Evolutionary conservation across 2,888 invertebrate genomes (phyloP), one percentile per base, ranked within the genome.

Genomic region (Aphidoletes aphidimyza): DNA sequence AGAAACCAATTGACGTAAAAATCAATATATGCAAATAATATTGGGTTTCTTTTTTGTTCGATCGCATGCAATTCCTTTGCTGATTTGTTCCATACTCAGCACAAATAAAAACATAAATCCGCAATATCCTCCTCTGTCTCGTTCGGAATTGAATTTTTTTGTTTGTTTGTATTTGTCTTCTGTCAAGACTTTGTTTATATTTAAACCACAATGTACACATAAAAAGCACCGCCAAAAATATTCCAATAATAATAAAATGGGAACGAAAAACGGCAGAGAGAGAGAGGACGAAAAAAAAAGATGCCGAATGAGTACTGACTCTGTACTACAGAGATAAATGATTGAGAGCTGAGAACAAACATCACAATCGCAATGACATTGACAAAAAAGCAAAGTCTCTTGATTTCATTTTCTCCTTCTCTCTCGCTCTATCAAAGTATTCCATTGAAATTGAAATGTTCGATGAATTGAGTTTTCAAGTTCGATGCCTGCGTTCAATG

Each of bases 391-490:
- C 8, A 30, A 69, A 30, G n/a, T n/a, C n/a, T n/a, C n/a, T n/a
- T n/a, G n/a, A n/a, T n/a, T n/a, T n/a, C n/a, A n/a, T n/a, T n/a
- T n/a, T n/a, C n/a, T 30, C 5, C 9, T 17, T n/a, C 3, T 22
- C 6, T 54, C 22, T 54, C 30, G 5, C 69, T 30, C 11, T 30
- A 69, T 9, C n/a, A n/a, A 14, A 69, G 14, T 69, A 69, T 69
- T 6, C 69, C 69, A 69, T 69, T 69, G 69, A 30, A 69, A 69
- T 11, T 30, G 30, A 69, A 69, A 69, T 69, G 69, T 34, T n/a
- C 69, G 14, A 69, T 69, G 69, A 69, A 69, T 69, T 69, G 69
- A 69, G 69, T 69, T 69, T 69, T 69, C 69, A 69, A 34, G 26
- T 26, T 69, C 19, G 30, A 30, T 30, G 69, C 9, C 11, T 34